Evolutionary conservation across 2,797 vertebrate species (phyloP), one percentile per base, ranked within the genome.

Genomic region (Phaenicophaeus curvirostris): DNA sequence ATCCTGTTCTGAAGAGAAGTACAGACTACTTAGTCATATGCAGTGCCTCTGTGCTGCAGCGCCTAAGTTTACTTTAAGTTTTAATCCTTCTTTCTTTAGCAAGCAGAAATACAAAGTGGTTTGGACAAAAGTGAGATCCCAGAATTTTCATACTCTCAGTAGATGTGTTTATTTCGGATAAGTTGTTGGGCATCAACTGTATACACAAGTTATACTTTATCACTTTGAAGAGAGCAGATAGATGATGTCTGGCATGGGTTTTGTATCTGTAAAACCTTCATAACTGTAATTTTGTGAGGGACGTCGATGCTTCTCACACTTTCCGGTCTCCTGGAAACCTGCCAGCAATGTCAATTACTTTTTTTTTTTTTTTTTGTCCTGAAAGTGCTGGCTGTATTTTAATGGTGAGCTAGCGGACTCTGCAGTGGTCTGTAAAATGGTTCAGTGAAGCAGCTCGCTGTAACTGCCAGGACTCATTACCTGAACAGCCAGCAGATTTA

Each of bases 381-480:
- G 39, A 10, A 48, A 35, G 54, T 79, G 58, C 13, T 33, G 67
- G 33, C 3, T 30, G 28, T 25, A 2, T 75, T 74, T 75, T 31
- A 27, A 21, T 3, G 4, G n/a, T 28, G 61, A 76, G 63, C 21
- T 1, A 14, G 53, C 1, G 8, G 74, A 24, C 33, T 88, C 33
- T 2, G 3, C 0, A 0, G 42, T 31, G 58, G 12, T 2, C 35
- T 44, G 53, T 16, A 27, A 28, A 65, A 41, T 18, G 11, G 0
- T 5, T 53, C 44, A 23, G 28, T 20, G 9, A 5, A 65, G 41
- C 24, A 11, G 46, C 44, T 75, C 11, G 3, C 42, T 6, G 27
- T 9, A 27, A 5, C 19, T 23, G 18, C 62, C 7, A 9, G 80
- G 6, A 9, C 2, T 6, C 33, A 13, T 39, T 6, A 4, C 37